Conservation (phyloP, 2,113 vertebrate species). For the Emberiza fucata region DNA sequence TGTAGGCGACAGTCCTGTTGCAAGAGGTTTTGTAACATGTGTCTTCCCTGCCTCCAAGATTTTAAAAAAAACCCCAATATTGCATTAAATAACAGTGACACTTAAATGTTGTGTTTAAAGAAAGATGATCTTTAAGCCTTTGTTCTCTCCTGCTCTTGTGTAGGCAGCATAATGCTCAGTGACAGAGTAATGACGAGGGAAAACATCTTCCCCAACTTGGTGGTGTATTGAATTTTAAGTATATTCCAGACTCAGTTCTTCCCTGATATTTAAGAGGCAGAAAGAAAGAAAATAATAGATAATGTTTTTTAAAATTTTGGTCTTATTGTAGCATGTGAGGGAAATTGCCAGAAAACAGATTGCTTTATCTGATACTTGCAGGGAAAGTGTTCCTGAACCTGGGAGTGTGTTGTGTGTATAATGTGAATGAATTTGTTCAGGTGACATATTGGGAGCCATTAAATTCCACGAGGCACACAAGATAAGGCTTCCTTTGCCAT, state of each 20-base stretch:
- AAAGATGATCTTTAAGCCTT: neutral
- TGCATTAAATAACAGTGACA: neutral
- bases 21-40: neutral
- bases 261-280: neutral
- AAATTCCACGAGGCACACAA: neutral
- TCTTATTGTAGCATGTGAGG: neutral
- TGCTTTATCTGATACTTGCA: neutral
- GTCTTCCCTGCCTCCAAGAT: neutral
- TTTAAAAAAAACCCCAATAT: neutral
- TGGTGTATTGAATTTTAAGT: neutral
- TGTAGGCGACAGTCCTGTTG: neutral
- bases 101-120: neutral
- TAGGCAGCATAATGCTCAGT: neutral
- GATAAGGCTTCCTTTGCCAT: neutral
- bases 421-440: neutral
- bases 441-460: neutral
- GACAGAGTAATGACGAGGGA: neutral
- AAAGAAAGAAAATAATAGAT: neutral
- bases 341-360: neutral
- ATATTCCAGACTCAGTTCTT: neutral
- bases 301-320: neutral
- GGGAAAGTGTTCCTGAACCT: neutral
- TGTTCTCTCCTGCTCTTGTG: neutral
- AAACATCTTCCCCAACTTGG: neutral
- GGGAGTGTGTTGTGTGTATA: neutral